phyloP scores from a whole-genome alignment of 2,113 vertebrate genomes.

The Planiliza haematocheilus region DNA sequence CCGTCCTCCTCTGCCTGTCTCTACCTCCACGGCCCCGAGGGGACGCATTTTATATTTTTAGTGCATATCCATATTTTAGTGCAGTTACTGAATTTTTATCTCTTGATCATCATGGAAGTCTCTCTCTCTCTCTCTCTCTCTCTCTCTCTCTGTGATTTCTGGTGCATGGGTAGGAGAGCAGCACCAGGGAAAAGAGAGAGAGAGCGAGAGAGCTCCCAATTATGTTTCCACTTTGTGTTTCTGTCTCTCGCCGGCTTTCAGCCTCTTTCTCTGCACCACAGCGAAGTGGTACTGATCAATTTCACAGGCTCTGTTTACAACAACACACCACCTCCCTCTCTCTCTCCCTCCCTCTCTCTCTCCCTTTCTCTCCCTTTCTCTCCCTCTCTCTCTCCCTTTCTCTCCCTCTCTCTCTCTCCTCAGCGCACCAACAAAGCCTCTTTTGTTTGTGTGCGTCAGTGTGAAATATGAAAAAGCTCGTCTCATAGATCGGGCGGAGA shows the following conservation, averaged over 20 bases:
- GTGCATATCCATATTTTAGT: slow-evolving; percentile 75
- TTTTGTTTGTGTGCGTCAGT: slow-evolving; percentile 26
- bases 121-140: slow-evolving; percentile 33
- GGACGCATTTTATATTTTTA: slow-evolving; percentile 74
- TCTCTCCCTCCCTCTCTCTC: no score
- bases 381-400: no score
- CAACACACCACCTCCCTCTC: slow-evolving; percentile 48
- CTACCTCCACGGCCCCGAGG: slow-evolving; percentile 47
- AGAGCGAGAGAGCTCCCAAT: slow-evolving; percentile 59
- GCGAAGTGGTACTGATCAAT: slow-evolving; percentile 67
- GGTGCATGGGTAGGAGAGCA: slow-evolving; percentile 56
- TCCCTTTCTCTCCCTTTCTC: no score
- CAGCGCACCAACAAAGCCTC: slow-evolving; percentile 44
- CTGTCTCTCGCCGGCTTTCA: slow-evolving; percentile 47
- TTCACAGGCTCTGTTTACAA: slow-evolving; percentile 66
- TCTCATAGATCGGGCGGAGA: slow-evolving; percentile 47
- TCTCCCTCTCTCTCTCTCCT: slow-evolving; percentile 44
- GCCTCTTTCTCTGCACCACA: slow-evolving; percentile 56
- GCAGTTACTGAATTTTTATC: slow-evolving; percentile 69
- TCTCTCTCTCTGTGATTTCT: slow-evolving; percentile 46
- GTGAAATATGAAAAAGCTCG: slow-evolving; percentile 56
- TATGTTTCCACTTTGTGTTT: slow-evolving; percentile 64
- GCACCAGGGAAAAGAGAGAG: slow-evolving; percentile 32
- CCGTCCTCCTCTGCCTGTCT: slow-evolving; percentile 45
- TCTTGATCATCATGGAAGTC: slow-evolving; percentile 72